Evolutionary conservation across 1,140 invertebrate genomes (phyloP).

Genomic region (Panagrolaimus sp.): DNA sequence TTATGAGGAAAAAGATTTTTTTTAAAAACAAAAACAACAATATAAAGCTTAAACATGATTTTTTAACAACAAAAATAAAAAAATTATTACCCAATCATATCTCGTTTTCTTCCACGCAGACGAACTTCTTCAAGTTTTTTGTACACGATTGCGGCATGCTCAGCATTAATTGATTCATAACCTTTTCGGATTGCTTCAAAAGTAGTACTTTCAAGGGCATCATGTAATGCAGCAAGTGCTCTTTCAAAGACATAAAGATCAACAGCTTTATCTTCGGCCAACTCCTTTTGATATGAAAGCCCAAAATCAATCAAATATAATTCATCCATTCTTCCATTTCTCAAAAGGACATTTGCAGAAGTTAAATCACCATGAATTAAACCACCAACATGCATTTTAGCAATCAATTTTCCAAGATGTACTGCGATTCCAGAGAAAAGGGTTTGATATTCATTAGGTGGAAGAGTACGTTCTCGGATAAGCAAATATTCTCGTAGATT

Average conservation of each 20-base stretch:
- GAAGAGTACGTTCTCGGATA: constrained; percentile 28
- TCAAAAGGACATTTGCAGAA: constrained; percentile 78
- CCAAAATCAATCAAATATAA: constrained; percentile 51
- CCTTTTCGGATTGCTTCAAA: constrained; percentile 69
- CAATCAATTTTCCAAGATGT: constrained; percentile 71
- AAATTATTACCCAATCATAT: constrained; percentile 83
- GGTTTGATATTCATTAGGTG: not conserved
- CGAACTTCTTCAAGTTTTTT: constrained; percentile 83
- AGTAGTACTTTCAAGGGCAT: constrained; percentile 67
- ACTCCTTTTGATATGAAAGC: constrained; percentile 60
- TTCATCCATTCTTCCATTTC: constrained; percentile 27
- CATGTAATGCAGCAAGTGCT: constrained; percentile 82
- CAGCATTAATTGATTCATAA: constrained; percentile 65
- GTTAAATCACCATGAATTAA: constrained; percentile 97
- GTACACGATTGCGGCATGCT: constrained; percentile 69
- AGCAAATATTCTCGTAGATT: constrained; percentile 60
- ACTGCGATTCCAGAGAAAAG: constrained; percentile 62
- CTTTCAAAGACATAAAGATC: constrained; percentile 95
- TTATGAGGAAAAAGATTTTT: no score
- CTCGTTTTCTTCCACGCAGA: constrained; percentile 81
- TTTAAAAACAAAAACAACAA: not conserved
- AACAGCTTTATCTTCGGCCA: constrained; percentile 84
- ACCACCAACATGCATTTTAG: constrained; percentile 74
- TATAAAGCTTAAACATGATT: constrained; percentile 68
- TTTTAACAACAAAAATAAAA: constrained; percentile 18